Evolutionary conservation across 2,888 invertebrate species (phyloP), one percentile per base, ranked within the genome.

Genomic region (Cerceris rybyensis): DNA sequence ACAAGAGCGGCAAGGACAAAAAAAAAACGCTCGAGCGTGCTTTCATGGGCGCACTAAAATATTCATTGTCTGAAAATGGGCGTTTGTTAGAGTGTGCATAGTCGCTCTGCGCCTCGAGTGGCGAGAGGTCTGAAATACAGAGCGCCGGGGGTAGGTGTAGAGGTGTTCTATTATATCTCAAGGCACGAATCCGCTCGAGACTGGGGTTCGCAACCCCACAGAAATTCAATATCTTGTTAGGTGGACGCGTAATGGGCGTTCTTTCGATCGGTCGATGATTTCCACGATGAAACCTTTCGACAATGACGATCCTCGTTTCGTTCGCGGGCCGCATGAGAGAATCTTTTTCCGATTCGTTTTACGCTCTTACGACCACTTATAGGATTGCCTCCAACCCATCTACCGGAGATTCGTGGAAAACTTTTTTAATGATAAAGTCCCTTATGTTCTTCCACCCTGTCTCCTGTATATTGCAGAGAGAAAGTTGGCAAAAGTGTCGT

Each of bases 41-140:
- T 88, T 88, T 88, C 89, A 88, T 81, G 81, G 82, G 80, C 80
- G 75, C 82, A 72, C 87, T 89, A 87, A 89, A 89, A 89, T 88
- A 89, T 89, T 89, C 89, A 90, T 90, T 88, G 88, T 89, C 87
- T 88, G 82, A 84, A 88, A 88, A 88, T 88, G 87, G 88, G 86
- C 85, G 88, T 88, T 88, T 88, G 88, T 88, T 85, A 83, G 78
- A 86, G 86, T 80, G 78, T 80, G 83, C 81, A 84, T 82, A 78
- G 81, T 68, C 79, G 80, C 74, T 74, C 63, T 65, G 84, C 50
- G 76, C 61, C 75, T 76, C 68, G 68, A 75, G 78, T 82, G 74
- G 65, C 61, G 78, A 85, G 79, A 74, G 72, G 75, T 72, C 60
- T 80, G 76, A 75, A 75, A 84, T 73, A 75, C 67, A 58, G 59